These are phyloP conservation scores for Troides aeacus DNA, from an alignment of 2,888 invertebrate genomes.

Conservation along the genomic window DNA sequence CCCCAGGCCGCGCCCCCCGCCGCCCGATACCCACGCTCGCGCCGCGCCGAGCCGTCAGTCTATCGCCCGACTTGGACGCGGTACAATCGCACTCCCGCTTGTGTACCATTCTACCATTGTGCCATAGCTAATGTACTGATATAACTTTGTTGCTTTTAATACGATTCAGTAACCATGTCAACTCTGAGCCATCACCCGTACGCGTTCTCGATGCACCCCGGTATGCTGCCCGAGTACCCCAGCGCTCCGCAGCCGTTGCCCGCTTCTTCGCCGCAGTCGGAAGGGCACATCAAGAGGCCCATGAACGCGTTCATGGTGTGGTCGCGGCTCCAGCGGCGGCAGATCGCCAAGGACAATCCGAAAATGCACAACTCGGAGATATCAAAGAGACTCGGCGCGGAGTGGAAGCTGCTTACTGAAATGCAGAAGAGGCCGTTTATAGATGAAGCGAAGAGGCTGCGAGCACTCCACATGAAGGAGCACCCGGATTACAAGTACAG, in stretches of 20 bases:
- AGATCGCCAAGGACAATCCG: constrained; percentile 96
- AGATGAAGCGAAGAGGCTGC: constrained; percentile 94
- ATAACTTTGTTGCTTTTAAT: constrained; percentile 36
- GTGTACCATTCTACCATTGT: constrained; percentile 66
- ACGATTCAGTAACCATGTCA: constrained; percentile 56
- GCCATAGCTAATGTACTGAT: constrained; percentile 43
- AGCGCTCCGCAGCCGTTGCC: constrained; percentile 69
- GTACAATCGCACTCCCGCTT: constrained; percentile 61
- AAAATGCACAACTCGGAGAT: constrained; percentile 96
- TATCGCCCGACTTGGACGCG: constrained; percentile 73
- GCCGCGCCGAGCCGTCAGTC: constrained; percentile 62
- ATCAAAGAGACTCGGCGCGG: constrained; percentile 93
- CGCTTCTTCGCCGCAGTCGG: constrained; percentile 74
- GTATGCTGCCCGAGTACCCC: constrained; percentile 73
- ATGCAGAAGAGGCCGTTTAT: constrained; percentile 95
- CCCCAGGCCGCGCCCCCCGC: constrained; percentile 53
- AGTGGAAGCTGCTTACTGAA: constrained; percentile 95
- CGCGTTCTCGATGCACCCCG: constrained; percentile 76
- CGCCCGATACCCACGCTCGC: constrained; percentile 55
- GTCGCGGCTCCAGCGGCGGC: constrained; percentile 95
- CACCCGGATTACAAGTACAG: constrained; percentile 95
- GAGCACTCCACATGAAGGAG: constrained; percentile 93
- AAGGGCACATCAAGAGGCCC: constrained; percentile 95
- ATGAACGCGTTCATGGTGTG: constrained; percentile 99
- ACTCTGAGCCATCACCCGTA: constrained; percentile 77